Conservation (phyloP, 2,888 invertebrate species). For the Caenorhabditis sp. region DNA sequence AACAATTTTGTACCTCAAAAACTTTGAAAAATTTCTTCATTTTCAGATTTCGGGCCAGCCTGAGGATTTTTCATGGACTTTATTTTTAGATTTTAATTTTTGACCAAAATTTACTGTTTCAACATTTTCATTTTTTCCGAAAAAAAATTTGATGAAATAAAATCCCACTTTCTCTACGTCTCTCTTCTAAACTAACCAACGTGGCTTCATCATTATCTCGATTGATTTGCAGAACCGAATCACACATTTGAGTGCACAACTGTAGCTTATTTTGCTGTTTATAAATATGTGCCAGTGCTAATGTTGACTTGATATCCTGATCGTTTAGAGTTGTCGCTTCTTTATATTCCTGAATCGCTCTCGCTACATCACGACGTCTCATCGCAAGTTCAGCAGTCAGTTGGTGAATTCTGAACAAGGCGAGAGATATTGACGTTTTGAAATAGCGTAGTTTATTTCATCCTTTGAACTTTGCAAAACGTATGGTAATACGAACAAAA, state of each 20-base stretch:
- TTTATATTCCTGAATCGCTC: conserved; percentile 83
- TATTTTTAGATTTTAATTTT: too few species aligned
- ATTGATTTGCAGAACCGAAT: conserved; percentile 82
- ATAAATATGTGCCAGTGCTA: conserved; percentile 72
- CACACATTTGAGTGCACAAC: conserved; percentile 86
- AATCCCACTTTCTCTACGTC: background rate
- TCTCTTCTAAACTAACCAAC: conserved; percentile 74
- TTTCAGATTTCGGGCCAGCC: too few species aligned
- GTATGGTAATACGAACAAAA: too few species aligned
- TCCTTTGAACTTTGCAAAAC: too few species aligned
- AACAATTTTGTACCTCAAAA: too few species aligned
- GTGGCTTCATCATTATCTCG: conserved; percentile 90
- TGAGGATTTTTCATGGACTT: too few species aligned
- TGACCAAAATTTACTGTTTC: too few species aligned
- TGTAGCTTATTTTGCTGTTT: conserved; percentile 80
- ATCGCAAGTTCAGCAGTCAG: background rate
- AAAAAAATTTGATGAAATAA: too few species aligned
- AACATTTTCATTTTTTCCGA: too few species aligned
- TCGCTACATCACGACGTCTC: conserved; percentile 78
- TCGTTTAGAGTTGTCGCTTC: conserved; percentile 85
- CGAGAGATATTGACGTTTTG: too few species aligned
- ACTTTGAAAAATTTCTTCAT: too few species aligned
- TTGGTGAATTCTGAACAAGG: conserved; percentile 4
- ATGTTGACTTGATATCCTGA: conserved; percentile 77
- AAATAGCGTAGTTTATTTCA: too few species aligned